Evolutionary conservation across 2,888 invertebrate genomes (phyloP), one percentile per base, ranked within the genome.

Genomic region (Stratiomys singularior): DNA sequence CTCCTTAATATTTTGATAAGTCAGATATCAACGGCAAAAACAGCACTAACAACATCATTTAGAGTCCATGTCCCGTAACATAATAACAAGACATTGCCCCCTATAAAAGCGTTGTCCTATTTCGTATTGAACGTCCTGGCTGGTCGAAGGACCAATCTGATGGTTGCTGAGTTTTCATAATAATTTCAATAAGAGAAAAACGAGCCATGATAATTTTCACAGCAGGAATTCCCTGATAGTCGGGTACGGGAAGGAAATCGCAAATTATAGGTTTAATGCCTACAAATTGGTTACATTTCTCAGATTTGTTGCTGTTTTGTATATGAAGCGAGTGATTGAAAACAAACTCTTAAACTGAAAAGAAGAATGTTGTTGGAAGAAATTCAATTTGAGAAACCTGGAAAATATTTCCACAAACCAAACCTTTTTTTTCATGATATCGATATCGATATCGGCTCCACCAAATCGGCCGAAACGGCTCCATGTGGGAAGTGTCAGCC

Each of bases 201-300:
- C 80, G 78, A 81, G 79, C 81, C 80, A 79, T 78, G 80, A 81
- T 81, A 81, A 82, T 81, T 81, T 82, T 81, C 81, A 78, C 82
- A 81, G 81, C 79, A 78, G 77, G 81, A 69, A 21, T 72, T 78
- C 81, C 78, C 78, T 79, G 37, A 67, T 76, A 76, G 77, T 64
- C 64, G 66, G 66, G 23, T 77, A 60, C 46, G 64, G 77, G 79
- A 79, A 82, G 82, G 82, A 82, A 82, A 81, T 82, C 78, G 76
- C 79, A 82, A 82, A 82, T 82, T 82, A 82, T 80, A 81, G 82
- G 82, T 82, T 82, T 82, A 81, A 82, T 82, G 80, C 78, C 78
- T 79, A 18, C 79, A 81, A 81, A 82, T 82, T 81, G 82, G 81
- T 81, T 80, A 79, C 76, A 77, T 76, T 79, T 67, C 52, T 13